Evolutionary conservation across 2,113 vertebrate species (phyloP).

Genomic region (Callocephalon fimbriatum): DNA sequence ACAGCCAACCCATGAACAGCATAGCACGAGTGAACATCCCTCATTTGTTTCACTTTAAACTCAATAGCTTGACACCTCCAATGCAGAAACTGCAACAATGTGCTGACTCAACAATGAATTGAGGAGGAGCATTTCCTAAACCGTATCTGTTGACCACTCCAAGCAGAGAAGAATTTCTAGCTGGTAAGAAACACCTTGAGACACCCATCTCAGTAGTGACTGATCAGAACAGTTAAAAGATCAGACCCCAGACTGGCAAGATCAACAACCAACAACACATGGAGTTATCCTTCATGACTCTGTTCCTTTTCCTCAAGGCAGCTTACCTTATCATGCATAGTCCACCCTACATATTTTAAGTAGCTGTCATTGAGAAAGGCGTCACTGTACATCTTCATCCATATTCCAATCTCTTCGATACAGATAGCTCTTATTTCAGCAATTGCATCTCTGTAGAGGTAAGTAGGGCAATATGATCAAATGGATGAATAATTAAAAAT

Average conservation of each 20-base stretch:
- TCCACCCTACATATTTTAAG: conserved; percentile 99
- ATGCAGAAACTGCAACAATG: not conserved
- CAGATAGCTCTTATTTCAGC: conserved; percentile 98
- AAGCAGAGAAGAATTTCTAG: not conserved
- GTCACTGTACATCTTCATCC: conserved; percentile 99
- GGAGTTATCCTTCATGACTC: not conserved
- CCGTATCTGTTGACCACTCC: not conserved
- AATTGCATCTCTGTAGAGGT: conserved; percentile 89
- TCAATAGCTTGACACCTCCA: not conserved
- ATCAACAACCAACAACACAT: not conserved
- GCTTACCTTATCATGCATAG: conserved; percentile 97
- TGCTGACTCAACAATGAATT: not conserved
- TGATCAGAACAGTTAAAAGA: not conserved
- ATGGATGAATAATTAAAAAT: not conserved
- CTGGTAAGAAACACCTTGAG: not conserved
- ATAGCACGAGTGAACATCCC: not conserved
- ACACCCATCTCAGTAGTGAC: not conserved
- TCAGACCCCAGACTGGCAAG: not conserved
- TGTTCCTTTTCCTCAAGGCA: not conserved
- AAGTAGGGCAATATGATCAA: not conserved
- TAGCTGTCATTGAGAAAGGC: conserved; percentile 99
- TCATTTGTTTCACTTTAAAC: not conserved
- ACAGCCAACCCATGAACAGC: not conserved
- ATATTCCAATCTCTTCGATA: conserved; percentile 98
- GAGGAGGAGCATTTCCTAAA: not conserved